Base-by-base conservation (phyloP, 2,113 vertebrate species). In the Toxotes jaculatrix region DNA sequence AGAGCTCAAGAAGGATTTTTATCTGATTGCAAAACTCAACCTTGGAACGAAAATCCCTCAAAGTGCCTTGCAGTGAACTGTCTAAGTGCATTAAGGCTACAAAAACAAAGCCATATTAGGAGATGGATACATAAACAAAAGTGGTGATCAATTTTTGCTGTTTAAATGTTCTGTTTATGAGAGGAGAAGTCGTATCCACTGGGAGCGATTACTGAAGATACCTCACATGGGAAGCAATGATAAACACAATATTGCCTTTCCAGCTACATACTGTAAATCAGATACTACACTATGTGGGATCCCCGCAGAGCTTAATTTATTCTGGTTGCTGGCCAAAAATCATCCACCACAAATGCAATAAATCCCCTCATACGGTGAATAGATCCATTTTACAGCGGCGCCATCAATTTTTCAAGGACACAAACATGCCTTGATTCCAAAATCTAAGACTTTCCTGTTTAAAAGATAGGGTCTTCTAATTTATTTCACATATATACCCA, bases 1-100 rank as follows among this genome's bases (percentile, higher is more conserved):
- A 75, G 47, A 62, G 60, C 75, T 90, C 70, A 77, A 67, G 79
- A 66, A 63, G 74, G 71, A 83, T 89, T 87, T 76, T 84, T 81
- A 88, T 89, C 76, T 71, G 78, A 60, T 79, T 89, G 84, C 78
- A 80, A 82, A 90, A 84, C 61, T 82, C 87, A 85, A 84, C 87
- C 77, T 80, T 71, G 76, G 40, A 74, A 76, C 1, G 31, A 40
- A 47, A 79, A 84, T 47, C 47, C 32, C 40, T 74, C 59, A 59
- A 36, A 74, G 60, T 27, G 3, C 31, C 75, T 66, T 27, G 23
- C 60, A 16, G 45, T 27, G 40, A 69, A 61, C 17, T 11, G 60
- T 65, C 56, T 51, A 51, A 36, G 19, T 3, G 19, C 7, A 42
- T 16, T 31, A n/a, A 40, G 40, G 53, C 70, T 65, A 45, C 23